Evolutionary conservation across 37 sponge, comb jelly and placozoan genomes (phyloP).

Genomic region (Ianthella basta): DNA sequence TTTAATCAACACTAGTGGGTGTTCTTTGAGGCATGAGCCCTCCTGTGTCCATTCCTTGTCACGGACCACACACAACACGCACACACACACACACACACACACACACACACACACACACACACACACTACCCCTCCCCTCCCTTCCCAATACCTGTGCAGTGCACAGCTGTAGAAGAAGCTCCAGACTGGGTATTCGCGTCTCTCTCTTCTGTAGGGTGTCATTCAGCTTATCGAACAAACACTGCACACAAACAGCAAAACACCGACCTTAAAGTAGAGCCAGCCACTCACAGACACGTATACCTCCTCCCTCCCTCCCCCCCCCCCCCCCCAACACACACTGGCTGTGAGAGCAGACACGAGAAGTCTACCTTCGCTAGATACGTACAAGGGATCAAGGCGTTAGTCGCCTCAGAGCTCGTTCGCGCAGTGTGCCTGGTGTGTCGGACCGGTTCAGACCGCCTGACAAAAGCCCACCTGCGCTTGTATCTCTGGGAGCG

Average conservation of each 20-base stretch:
- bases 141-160: slow-evolving; percentile 62
- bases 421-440: too few relatives aligned
- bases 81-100: slow-evolving; percentile 5
- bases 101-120: neutral
- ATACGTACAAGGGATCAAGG: neutral
- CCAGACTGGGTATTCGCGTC: slow-evolving; percentile 47
- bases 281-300: neutral
- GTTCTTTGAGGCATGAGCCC: too few relatives aligned
- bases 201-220: slow-evolving; percentile 38
- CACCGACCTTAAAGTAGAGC: neutral
- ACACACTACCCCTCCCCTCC: too few relatives aligned
- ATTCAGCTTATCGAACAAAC: slow-evolving; percentile 68
- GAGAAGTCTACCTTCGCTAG: too few relatives aligned
- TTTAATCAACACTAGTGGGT: too few relatives aligned
- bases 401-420: too few relatives aligned
- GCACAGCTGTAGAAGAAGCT: slow-evolving; percentile 57
- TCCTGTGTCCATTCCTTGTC: too few relatives aligned
- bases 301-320: too few relatives aligned
- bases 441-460: neutral
- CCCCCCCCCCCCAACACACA: too few relatives aligned
- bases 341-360: too few relatives aligned
- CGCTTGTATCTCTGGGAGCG: slow-evolving; percentile 57
- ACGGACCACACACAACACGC: too few relatives aligned
- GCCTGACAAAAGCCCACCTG: slow-evolving; percentile 44
- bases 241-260: slow-evolving; percentile 36